A percentile compares a stretch with the other conserved stretches of the same genome.
These are phyloP conservation scores for Agonopterix alstromeriana DNA, from an alignment of 2,888 invertebrate genomes.

Conservation along the genomic window DNA sequence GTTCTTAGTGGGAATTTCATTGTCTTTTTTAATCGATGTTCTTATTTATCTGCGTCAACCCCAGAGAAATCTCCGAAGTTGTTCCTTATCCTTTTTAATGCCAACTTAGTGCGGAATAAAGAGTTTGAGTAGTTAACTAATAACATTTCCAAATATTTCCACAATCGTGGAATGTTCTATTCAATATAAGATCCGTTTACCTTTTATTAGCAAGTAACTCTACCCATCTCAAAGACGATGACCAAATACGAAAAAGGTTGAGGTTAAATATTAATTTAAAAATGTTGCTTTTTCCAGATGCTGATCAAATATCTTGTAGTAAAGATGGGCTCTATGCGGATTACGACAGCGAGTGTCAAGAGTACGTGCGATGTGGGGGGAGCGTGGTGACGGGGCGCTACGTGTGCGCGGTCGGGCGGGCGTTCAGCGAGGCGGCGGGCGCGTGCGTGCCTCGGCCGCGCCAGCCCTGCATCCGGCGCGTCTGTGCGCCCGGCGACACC, in stretches of 20 bases:
- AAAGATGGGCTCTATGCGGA: constrained; percentile 65
- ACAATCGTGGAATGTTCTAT: too few species aligned
- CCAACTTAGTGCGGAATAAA: too few species aligned
- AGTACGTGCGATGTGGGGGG: constrained; percentile 59
- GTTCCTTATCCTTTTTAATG: too few species aligned
- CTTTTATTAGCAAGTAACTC: too few species aligned
- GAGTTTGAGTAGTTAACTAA: too few species aligned
- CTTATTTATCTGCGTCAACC: too few species aligned
- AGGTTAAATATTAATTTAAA: constrained; percentile 1
- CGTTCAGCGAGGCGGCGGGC: constrained; percentile 57
- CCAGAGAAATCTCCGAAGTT: too few species aligned
- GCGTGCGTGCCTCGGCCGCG: constrained; percentile 55
- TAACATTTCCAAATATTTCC: too few species aligned
- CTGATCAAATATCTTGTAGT: constrained; percentile 38
- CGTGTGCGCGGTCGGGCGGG: constrained; percentile 50
- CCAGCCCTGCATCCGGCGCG: constrained; percentile 53
- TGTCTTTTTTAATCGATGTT: not conserved
- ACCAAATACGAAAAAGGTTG: constrained; percentile 6
- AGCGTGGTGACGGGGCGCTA: constrained; percentile 45
- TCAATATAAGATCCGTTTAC: too few species aligned
- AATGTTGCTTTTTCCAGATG: constrained; percentile 31
- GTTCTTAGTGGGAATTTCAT: not conserved
- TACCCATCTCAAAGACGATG: not conserved
- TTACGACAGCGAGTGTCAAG: constrained; percentile 58
- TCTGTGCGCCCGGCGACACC: constrained; percentile 48